A percentile compares a stretch with the other conserved stretches of the same genome.
Evolutionary conservation across 1,140 invertebrate genomes (phyloP).

Genomic region (Macrotrachela quadricornifera): DNA sequence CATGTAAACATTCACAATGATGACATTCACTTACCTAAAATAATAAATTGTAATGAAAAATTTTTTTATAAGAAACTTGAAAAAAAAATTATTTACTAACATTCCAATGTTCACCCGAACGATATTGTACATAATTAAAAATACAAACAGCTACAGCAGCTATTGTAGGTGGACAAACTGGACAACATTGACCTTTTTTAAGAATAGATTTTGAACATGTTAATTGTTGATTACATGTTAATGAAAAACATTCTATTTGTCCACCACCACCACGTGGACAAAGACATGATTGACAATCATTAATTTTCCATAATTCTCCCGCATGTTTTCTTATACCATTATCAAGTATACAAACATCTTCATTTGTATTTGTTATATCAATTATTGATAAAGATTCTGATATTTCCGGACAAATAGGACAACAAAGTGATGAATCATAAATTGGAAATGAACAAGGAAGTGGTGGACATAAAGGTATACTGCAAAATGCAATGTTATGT

Average conservation of each 20-base stretch:
- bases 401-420: slow-evolving; percentile 15
- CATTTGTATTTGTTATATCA: slow-evolving; percentile 1
- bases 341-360: slow-evolving; percentile 11
- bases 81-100: background rate
- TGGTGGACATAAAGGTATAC: slow-evolving; percentile 27
- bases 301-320: slow-evolving; percentile 29
- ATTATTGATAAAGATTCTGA: slow-evolving; percentile 4
- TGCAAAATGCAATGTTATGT: slow-evolving; percentile 32
- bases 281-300: slow-evolving; percentile 31
- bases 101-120: background rate
- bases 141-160: slow-evolving; percentile 12
- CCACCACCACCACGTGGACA: slow-evolving; percentile 23
- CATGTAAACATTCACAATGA: slow-evolving; percentile 10
- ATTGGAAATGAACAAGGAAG: slow-evolving; percentile 19
- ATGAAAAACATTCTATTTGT: slow-evolving; percentile 30
- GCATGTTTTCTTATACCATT: slow-evolving; percentile 13
- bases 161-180: slow-evolving; percentile 20
- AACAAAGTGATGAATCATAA: slow-evolving; percentile 13
- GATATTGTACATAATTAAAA: slow-evolving; percentile 1
- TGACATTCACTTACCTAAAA: slow-evolving; percentile 5
- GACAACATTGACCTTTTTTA: slow-evolving; percentile 35
- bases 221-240: slow-evolving; percentile 24
- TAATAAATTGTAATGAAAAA: background rate
- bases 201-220: slow-evolving; percentile 28
- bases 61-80: too few species aligned